Conservation (phyloP, 1,140 invertebrate species). For the Drosophila azteca region DNA sequence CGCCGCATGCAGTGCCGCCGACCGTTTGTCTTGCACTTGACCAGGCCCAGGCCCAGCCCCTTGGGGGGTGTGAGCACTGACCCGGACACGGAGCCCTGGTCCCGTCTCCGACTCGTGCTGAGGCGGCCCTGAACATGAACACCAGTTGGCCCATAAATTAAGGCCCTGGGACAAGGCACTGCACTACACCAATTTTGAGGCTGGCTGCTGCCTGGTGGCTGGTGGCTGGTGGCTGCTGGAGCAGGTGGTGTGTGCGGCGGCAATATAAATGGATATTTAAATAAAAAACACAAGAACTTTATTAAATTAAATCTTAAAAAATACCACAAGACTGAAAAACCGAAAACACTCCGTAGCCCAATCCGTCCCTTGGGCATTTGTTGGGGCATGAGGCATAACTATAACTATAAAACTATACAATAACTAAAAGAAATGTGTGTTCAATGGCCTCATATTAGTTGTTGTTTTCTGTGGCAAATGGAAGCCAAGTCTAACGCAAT, state of each 20-base stretch:
- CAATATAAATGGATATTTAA: slow-evolving; percentile 4
- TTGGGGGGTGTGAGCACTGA: slow-evolving; percentile 14
- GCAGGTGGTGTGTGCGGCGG: background rate
- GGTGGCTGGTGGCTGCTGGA: background rate
- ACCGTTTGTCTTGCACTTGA: slow-evolving; percentile 79
- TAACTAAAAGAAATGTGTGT: too few species aligned
- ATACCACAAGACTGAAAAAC: too few species aligned
- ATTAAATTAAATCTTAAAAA: too few species aligned
- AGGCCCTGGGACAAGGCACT: slow-evolving; percentile 22
- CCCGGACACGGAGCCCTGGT: background rate
- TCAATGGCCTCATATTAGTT: too few species aligned
- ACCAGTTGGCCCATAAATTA: slow-evolving; percentile 54
- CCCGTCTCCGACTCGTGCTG: too few species aligned
- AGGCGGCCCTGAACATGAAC: slow-evolving; percentile 40
- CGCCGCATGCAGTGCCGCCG: slow-evolving; percentile 71
- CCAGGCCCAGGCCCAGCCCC: slow-evolving; percentile 35
- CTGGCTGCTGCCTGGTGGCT: background rate
- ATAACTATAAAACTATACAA: too few species aligned
- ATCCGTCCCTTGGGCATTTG: too few species aligned
- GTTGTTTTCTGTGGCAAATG: too few species aligned
- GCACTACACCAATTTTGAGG: slow-evolving; percentile 36
- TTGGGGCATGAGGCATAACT: too few species aligned
- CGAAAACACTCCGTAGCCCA: too few species aligned
- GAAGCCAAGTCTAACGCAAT: too few species aligned
- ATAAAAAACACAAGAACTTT: background rate